Conservation (phyloP, 1,140 invertebrate species). For the Caenorhabditis tropicalis region DNA sequence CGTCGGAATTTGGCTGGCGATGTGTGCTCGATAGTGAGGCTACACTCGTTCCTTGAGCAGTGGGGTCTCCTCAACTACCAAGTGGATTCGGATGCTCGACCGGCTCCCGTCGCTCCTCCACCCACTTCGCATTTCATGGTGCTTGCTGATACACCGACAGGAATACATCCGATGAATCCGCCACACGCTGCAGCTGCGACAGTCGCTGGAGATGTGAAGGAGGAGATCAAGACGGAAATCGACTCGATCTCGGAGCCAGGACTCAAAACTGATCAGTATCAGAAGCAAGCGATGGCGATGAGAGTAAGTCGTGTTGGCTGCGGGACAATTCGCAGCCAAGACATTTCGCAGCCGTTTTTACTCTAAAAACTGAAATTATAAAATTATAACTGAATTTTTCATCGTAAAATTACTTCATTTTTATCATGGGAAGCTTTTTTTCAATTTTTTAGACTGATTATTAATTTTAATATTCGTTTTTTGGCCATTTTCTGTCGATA, state of each 20-base stretch:
- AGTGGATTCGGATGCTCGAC: constrained; percentile 91
- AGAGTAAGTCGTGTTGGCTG: constrained; percentile 56
- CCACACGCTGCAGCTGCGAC: not conserved
- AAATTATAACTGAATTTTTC: too few species aligned
- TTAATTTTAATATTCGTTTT: too few species aligned
- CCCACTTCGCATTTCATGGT: constrained; percentile 99
- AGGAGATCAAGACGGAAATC: constrained; percentile 73
- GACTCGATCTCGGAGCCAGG: constrained; percentile 78
- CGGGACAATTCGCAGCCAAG: too few species aligned
- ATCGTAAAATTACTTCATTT: too few species aligned
- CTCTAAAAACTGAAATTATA: constrained; percentile 53
- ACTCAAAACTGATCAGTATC: constrained; percentile 93
- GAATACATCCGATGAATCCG: constrained; percentile 89
- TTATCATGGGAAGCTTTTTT: too few species aligned
- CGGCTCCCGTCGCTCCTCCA: constrained; percentile 95
- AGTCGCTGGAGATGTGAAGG: constrained; percentile 44
- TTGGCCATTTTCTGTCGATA: too few species aligned
- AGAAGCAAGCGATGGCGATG: constrained; percentile 71
- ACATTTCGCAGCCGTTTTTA: too few species aligned
- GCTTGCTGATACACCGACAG: constrained; percentile 94
- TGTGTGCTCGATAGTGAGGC: constrained; percentile 96
- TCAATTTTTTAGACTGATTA: too few species aligned
- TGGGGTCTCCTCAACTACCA: constrained; percentile 99
- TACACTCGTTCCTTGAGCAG: constrained; percentile 97
- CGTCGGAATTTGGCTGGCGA: constrained; percentile 95